Evolutionary conservation across 2,113 vertebrate species (phyloP).

Genomic region (Chunga burmeisteri): DNA sequence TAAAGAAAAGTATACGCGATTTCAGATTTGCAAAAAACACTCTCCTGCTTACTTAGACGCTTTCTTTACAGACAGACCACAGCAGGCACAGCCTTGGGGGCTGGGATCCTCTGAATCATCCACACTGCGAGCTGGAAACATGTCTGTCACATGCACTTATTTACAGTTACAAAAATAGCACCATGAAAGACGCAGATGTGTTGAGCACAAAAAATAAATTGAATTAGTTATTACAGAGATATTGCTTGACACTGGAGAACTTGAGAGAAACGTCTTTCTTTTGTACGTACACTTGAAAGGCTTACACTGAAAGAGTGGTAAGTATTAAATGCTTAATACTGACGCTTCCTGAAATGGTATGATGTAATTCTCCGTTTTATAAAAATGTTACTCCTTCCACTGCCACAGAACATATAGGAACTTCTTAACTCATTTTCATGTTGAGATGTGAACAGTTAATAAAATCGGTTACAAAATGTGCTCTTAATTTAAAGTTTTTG

Average conservation of each 20-base stretch:
- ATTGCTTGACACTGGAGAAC: not conserved
- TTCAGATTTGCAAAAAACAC: not conserved
- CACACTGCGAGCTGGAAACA: conserved; percentile 11
- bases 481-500: not conserved
- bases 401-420: not conserved
- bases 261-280: not conserved
- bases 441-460: not conserved
- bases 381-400: not conserved
- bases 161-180: conserved; percentile 58
- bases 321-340: not conserved
- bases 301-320: not conserved
- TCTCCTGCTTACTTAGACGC: not conserved
- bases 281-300: not conserved
- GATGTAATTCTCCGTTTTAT: not conserved
- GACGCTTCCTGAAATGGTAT: not conserved
- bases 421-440: not conserved
- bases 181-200: conserved; percentile 52
- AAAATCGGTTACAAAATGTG: not conserved
- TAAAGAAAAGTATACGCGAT: not conserved
- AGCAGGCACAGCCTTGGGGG: not conserved
- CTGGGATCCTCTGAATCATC: conserved; percentile 48
- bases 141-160: conserved; percentile 56
- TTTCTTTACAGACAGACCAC: not conserved
- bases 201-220: not conserved
- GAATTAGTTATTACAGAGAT: conserved; percentile 11